Evolutionary conservation across 2,888 invertebrate species (phyloP).

Genomic region (Drosophila gaucha): DNA sequence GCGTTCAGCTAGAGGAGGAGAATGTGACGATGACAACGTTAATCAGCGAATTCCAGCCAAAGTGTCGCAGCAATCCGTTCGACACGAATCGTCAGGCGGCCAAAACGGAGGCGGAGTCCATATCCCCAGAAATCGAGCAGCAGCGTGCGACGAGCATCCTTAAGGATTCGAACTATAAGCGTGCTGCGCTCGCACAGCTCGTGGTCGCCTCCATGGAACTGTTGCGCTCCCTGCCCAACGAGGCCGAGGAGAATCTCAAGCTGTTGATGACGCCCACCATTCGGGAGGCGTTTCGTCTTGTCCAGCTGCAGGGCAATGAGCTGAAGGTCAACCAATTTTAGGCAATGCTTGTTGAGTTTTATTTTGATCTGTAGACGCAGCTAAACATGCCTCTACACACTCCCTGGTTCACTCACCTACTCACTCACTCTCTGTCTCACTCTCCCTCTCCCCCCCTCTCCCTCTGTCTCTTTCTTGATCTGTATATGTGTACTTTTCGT

Average conservation of each 20-base stretch:
- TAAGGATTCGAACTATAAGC: conserved; percentile 94
- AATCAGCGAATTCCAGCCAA: conserved; percentile 84
- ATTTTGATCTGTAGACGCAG: conserved; percentile 82
- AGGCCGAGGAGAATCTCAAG: conserved; percentile 86
- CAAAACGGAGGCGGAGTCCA: conserved; percentile 86
- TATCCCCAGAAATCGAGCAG: conserved; percentile 93
- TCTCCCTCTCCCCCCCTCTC: conserved; percentile 6
- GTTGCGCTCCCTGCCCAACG: conserved; percentile 87
- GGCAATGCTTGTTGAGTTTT: conserved; percentile 84
- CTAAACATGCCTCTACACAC: conserved; percentile 45
- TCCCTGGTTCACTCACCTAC: conserved; percentile 17
- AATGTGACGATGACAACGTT: conserved; percentile 84
- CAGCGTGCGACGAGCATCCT: conserved; percentile 92
- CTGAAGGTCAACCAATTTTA: conserved; percentile 85
- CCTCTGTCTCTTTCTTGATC: conserved; percentile 5
- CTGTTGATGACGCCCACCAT: conserved; percentile 85
- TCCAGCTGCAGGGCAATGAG: conserved; percentile 85
- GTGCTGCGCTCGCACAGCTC: conserved; percentile 93
- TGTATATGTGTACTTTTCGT: neutral
- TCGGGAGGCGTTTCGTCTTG: conserved; percentile 84
- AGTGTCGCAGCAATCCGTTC: conserved; percentile 84
- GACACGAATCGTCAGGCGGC: conserved; percentile 84
- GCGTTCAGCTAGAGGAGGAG: conserved; percentile 79
- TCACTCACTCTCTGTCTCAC: conserved; percentile 20
- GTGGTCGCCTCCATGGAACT: conserved; percentile 94